Conservation (phyloP, 2,113 vertebrate genomes). For the Podarcis cretensis region DNA sequence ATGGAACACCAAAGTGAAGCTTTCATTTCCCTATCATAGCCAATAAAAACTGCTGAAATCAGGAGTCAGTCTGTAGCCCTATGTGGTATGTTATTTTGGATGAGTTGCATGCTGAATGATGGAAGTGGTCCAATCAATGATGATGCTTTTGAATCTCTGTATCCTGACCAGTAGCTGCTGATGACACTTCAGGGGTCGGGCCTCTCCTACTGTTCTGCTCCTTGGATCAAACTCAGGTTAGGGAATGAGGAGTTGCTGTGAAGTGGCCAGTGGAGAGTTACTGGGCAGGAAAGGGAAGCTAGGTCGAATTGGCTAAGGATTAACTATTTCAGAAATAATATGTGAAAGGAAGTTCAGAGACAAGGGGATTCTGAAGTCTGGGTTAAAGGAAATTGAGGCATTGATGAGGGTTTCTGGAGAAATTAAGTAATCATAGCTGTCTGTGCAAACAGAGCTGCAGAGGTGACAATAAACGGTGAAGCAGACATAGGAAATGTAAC, state of each 20-base stretch:
- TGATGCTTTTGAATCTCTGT: neutral
- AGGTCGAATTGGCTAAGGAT: neutral
- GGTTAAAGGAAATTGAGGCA: slow-evolving; percentile 7
- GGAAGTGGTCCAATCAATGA: neutral
- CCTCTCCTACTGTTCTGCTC: neutral
- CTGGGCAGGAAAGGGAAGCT: neutral
- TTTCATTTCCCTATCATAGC: neutral
- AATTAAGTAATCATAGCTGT: slow-evolving; percentile 15
- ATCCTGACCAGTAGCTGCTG: neutral
- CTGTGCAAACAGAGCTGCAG: neutral
- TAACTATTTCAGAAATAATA: slow-evolving; percentile 17
- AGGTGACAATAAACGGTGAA: neutral
- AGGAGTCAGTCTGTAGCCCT: neutral
- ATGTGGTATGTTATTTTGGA: neutral
- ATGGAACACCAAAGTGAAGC: neutral
- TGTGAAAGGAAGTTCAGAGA: slow-evolving; percentile 11
- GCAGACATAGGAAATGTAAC: slow-evolving; percentile 8
- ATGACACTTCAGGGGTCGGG: neutral
- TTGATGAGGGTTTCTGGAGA: neutral
- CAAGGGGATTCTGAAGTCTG: slow-evolving; percentile 5
- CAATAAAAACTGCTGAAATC: neutral
- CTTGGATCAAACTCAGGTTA: neutral
- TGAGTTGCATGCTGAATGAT: neutral
- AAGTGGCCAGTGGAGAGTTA: neutral
- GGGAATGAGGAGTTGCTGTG: no score